phyloP scores from a whole-genome alignment of 2,888 invertebrate species.

The Alloplasta piceator region DNA sequence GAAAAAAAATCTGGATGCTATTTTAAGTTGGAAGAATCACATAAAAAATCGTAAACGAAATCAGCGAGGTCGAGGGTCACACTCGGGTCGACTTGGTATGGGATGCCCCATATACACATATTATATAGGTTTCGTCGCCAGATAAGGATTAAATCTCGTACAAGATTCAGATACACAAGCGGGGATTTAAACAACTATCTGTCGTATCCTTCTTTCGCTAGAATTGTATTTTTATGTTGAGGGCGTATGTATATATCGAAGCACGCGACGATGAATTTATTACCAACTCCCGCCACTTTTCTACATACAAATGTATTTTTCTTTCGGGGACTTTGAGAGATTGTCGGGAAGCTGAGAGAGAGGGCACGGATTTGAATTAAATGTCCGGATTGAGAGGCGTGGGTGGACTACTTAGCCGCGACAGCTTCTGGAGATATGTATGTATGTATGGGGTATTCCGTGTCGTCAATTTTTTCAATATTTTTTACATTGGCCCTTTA shows the following conservation, averaged over 20 bases:
- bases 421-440: slow-evolving; percentile 68
- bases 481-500: too few relatives aligned
- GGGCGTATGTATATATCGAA: slow-evolving; percentile 22
- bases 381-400: slow-evolving; percentile 60
- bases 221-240: slow-evolving; percentile 8
- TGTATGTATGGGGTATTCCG: too few relatives aligned
- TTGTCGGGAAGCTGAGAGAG: slow-evolving; percentile 43
- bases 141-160: slow-evolving; percentile 63
- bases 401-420: slow-evolving; percentile 72
- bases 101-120: too few relatives aligned
- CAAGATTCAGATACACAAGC: slow-evolving; percentile 18
- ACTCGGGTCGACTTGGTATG: too few relatives aligned
- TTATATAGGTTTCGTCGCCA: slow-evolving; percentile 1
- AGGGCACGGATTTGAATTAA: slow-evolving; percentile 68
- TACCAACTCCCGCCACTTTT: not conserved
- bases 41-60: too few relatives aligned
- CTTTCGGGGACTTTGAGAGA: slow-evolving; percentile 40
- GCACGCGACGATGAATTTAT: slow-evolving; percentile 30
- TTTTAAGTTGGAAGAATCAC: too few relatives aligned
- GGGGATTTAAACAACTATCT: slow-evolving; percentile 48
- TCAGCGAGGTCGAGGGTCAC: too few relatives aligned
- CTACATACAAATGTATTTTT: slow-evolving; percentile 6
- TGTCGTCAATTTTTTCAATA: too few relatives aligned
- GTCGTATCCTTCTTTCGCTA: slow-evolving; percentile 37
- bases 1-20: too few relatives aligned